These are phyloP conservation scores for Ornithorhynchus anatinus DNA, from an alignment of 2,113 vertebrate genomes.

Conservation along the genomic window DNA sequence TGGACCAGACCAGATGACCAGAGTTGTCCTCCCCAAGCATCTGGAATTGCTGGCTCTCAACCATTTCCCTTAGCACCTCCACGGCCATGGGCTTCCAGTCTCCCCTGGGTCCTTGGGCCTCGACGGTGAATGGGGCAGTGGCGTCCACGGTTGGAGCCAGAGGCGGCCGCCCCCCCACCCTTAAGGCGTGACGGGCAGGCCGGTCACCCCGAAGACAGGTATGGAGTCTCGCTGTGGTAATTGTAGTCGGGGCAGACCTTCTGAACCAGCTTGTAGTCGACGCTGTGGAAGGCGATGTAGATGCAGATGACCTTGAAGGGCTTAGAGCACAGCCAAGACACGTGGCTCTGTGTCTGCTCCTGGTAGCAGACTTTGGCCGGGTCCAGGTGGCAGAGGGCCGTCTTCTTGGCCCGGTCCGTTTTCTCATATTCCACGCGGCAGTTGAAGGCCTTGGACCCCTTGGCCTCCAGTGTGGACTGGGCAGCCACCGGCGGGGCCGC, in stretches of 20 bases:
- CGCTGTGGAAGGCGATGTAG: slow-evolving; percentile 98
- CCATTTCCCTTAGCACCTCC: too few relatives aligned
- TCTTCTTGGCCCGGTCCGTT: slow-evolving; percentile 98
- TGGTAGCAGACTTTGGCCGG: slow-evolving; percentile 95
- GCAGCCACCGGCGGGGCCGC: slow-evolving; percentile 85
- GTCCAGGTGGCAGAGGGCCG: slow-evolving; percentile 90
- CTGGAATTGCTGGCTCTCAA: too few relatives aligned
- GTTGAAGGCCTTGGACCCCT: slow-evolving; percentile 98
- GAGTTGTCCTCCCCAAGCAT: too few relatives aligned
- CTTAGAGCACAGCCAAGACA: slow-evolving; percentile 98
- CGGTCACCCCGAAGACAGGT: slow-evolving; percentile 96
- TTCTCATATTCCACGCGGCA: slow-evolving; percentile 99
- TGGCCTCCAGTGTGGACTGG: slow-evolving; percentile 92
- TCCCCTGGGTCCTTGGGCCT: background rate
- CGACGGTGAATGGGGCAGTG: too few relatives aligned
- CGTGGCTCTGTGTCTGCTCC: slow-evolving; percentile 98
- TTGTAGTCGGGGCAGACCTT: slow-evolving; percentile 99
- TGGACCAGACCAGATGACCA: too few relatives aligned
- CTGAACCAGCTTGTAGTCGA: slow-evolving; percentile 98
- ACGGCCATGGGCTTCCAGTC: too few relatives aligned
- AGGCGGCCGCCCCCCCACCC: too few relatives aligned
- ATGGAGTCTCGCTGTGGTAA: slow-evolving; percentile 97
- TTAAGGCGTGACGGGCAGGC: too few relatives aligned
- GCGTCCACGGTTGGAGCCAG: too few relatives aligned
- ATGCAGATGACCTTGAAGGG: slow-evolving; percentile 99